phyloP scores from a whole-genome alignment of 2,888 invertebrate species.

The Melinaea menophilus region DNA sequence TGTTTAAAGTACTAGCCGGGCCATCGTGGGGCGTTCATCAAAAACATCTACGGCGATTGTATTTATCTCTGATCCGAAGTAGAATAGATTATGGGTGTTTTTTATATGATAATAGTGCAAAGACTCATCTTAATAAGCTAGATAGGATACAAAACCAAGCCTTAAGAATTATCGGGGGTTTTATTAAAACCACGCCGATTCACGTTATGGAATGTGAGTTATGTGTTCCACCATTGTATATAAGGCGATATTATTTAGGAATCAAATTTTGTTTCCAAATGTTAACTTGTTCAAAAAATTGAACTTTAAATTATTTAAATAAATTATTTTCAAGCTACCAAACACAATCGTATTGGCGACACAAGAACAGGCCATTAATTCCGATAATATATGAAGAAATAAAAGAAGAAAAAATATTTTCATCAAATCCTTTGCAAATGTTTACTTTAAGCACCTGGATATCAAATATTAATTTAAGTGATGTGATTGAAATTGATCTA shows the following conservation, averaged over 20 bases:
- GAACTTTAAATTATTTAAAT: constrained; percentile 1
- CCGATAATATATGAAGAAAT: too few relatives aligned
- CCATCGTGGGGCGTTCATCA: constrained; percentile 22
- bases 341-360: too few relatives aligned
- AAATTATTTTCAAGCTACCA: too few relatives aligned
- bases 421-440: too few relatives aligned
- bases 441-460: too few relatives aligned
- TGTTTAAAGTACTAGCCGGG: constrained; percentile 16
- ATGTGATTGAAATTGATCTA: too few relatives aligned
- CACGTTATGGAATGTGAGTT: constrained; percentile 25
- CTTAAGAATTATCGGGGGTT: constrained; percentile 23
- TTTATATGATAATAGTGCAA: constrained; percentile 18
- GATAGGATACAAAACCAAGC: constrained; percentile 23
- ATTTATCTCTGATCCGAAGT: constrained; percentile 20
- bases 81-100: constrained; percentile 22
- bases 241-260: constrained; percentile 21
- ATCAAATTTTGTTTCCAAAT: constrained; percentile 21
- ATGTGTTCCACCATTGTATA: constrained; percentile 17
- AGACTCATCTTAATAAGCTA: constrained; percentile 18
- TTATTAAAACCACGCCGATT: constrained; percentile 20
- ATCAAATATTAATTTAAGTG: too few relatives aligned
- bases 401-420: too few relatives aligned
- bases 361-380: too few relatives aligned
- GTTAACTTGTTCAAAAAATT: constrained; percentile 6
- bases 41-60: constrained; percentile 17